Percentiles rank a stretch among this genome's conserved stretches.
These are phyloP conservation scores for Machaerirhynchus nigripectus DNA, from an alignment of 2,113 vertebrate genomes.

Conservation along the genomic window DNA sequence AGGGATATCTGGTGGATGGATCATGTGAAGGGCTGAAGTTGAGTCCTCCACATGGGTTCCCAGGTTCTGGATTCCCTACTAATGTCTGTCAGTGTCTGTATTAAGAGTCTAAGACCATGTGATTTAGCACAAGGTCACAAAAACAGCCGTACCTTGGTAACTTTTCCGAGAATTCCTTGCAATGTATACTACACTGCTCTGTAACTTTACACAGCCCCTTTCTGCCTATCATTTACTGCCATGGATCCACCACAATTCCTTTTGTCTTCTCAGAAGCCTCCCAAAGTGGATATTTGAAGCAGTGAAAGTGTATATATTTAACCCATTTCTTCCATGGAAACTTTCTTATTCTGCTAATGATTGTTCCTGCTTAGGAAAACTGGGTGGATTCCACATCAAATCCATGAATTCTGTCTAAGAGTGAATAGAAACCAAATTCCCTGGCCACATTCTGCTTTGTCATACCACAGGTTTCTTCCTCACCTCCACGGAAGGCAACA, in stretches of 20 bases:
- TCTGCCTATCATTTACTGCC: not conserved
- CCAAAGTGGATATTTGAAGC: not conserved
- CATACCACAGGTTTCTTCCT: not conserved
- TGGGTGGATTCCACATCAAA: not conserved
- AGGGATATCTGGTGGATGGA: not conserved
- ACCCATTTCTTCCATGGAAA: not conserved
- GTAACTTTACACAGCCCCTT: not conserved
- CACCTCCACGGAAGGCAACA: not conserved
- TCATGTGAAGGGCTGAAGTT: fast-evolving
- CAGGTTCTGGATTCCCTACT: not conserved
- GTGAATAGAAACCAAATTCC: not conserved
- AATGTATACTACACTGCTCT: not conserved
- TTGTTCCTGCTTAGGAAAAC: not conserved
- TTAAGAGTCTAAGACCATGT: not conserved
- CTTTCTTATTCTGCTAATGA: not conserved
- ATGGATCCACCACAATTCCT: not conserved
- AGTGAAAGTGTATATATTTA: not conserved
- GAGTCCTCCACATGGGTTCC: not conserved
- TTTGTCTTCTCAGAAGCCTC: not conserved
- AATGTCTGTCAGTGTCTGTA: not conserved
- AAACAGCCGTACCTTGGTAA: not conserved
- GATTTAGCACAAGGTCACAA: not conserved
- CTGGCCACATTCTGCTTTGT: not conserved
- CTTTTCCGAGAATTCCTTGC: not conserved
- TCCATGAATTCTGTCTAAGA: not conserved